Conservation (phyloP, 2,797 vertebrate species). For the Microctenopoma stevenorrisi region DNA sequence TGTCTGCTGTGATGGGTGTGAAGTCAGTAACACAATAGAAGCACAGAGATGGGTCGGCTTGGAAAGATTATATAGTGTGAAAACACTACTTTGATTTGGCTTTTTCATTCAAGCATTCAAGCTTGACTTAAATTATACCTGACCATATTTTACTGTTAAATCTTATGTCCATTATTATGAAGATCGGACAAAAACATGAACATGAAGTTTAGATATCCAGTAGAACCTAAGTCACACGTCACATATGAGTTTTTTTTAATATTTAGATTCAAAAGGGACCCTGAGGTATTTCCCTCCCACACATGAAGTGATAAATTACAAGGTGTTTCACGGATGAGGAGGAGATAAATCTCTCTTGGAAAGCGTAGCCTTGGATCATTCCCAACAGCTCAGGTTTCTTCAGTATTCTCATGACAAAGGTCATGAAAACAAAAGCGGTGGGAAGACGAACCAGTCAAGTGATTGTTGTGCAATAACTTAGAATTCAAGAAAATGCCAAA, state of each 20-base stretch:
- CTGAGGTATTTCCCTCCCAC: slow-evolving; percentile 37
- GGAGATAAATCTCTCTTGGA: slow-evolving; percentile 69
- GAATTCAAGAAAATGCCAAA: slow-evolving; percentile 20
- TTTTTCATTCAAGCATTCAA: slow-evolving; percentile 12
- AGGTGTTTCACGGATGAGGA: slow-evolving; percentile 55
- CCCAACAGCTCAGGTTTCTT: slow-evolving; percentile 76
- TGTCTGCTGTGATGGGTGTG: slow-evolving; percentile 31
- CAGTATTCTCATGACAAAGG: slow-evolving; percentile 53
- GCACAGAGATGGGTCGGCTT: slow-evolving; percentile 7
- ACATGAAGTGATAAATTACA: slow-evolving; percentile 57
- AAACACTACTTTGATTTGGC: slow-evolving; percentile 5
- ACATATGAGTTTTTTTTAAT: slow-evolving; percentile 6
- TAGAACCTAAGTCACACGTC: not conserved
- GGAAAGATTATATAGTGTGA: not conserved
- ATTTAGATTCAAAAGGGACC: slow-evolving; percentile 29
- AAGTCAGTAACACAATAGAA: slow-evolving; percentile 30
- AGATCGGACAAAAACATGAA: slow-evolving; percentile 17
- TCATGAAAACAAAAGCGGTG: slow-evolving; percentile 70
- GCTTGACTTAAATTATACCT: not conserved
- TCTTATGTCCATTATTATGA: slow-evolving; percentile 28
- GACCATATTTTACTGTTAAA: slow-evolving; percentile 27
- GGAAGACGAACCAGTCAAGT: slow-evolving; percentile 63
- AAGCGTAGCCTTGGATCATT: slow-evolving; percentile 62
- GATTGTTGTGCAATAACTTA: slow-evolving; percentile 54
- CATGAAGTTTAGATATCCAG: not conserved